Conservation (phyloP, 2,113 vertebrate genomes). For the Melanotaenia duboulayi region DNA sequence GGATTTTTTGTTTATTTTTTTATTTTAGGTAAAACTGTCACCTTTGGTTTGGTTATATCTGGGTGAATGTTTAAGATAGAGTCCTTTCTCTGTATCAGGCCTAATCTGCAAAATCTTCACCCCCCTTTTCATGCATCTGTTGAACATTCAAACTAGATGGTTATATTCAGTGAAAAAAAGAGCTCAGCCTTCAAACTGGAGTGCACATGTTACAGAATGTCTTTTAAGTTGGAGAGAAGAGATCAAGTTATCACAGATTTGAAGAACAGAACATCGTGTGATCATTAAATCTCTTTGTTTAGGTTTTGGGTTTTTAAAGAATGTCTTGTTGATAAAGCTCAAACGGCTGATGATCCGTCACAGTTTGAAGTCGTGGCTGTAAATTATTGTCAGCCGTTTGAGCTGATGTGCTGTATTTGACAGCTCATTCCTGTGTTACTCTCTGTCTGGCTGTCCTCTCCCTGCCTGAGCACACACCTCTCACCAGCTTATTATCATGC, state of each 20-base stretch:
- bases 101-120: conserved; percentile 8
- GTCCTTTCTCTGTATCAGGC: not conserved
- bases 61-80: not conserved
- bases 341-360: conserved; percentile 9
- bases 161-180: conserved; percentile 32
- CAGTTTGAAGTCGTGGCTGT: not conserved
- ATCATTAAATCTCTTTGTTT: conserved; percentile 13
- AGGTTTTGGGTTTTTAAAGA: not conserved
- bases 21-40: not conserved
- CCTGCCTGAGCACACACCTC: conserved; percentile 16
- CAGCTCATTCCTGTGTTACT: conserved; percentile 40
- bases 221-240: conserved; percentile 34
- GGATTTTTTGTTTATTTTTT: not conserved
- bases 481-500: conserved; percentile 59
- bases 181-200: conserved; percentile 14
- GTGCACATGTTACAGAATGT: conserved; percentile 6
- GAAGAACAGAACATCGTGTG: conserved; percentile 36
- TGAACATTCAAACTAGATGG: conserved; percentile 34
- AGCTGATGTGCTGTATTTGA: conserved; percentile 26
- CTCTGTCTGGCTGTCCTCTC: not conserved
- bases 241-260: conserved; percentile 18
- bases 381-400: conserved; percentile 30
- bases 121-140: conserved; percentile 7
- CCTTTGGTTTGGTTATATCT: not conserved
- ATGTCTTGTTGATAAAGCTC: conserved; percentile 12